Base-by-base conservation (phyloP, 92 coral and sea anemone species). In the Phenganax subtilis region DNA sequence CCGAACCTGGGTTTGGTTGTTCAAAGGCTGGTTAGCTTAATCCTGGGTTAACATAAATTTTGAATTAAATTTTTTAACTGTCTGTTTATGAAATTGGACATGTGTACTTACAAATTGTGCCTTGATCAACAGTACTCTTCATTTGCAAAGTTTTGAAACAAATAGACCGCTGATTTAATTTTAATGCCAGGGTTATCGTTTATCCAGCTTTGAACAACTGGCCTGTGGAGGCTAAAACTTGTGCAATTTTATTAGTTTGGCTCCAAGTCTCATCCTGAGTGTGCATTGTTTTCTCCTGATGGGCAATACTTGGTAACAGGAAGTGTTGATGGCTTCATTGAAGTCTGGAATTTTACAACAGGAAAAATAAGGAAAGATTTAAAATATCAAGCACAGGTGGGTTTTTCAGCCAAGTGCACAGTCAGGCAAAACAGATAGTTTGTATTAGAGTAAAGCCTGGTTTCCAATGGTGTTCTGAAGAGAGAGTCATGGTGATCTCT, bases 261-360 rank as follows among this genome's bases (percentile, higher is more conserved):
- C 0, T 84, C 90, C 80, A 96, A 96, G 83, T 96, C 99, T 51
- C 99, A 96, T 63, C 97, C 99, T 0, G 99, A 96, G 75, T 96
- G 99, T 75, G 99, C 88, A 51, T 85, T 88, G 71, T 96, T 96
- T 85, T 96, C 99, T 44, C 99, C 99, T 6, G 99, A 96, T 78
- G 99, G 99, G 2, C 99, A 96, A 75, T 96, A 96, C 80, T 84
- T 96, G 54, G 96, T 96, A 58, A 96, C 99, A 0, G 99, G 99
- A 54, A 96, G 99, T 77, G 97, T 96, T 27, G 99, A 96, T 70
- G 99, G 99, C 51, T 96, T 96, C 75, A 96, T 96, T 68, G 99
- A 96, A 72, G 99, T 96, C 82, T 96, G 97, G 96, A 96, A 96
- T 75, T 96, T 96, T 72, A 96, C 99, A 12, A 96, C 99, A 47